Evolutionary conservation across 2,113 vertebrate genomes (phyloP), one percentile per base, ranked within the genome.

Genomic region (Ploceus nigricollis): DNA sequence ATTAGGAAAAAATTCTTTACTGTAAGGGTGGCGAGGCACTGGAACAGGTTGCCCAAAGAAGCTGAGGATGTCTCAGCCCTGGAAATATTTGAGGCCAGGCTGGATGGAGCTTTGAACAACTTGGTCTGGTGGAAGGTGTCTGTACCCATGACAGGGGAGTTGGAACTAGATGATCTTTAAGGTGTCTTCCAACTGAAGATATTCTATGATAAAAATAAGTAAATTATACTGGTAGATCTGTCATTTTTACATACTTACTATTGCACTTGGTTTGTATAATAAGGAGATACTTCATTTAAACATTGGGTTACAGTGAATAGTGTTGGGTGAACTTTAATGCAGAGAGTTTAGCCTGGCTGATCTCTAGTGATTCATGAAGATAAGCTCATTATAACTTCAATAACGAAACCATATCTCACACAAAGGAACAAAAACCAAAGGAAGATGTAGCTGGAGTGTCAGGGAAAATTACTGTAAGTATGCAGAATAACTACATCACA

Each of bases 101-200:
- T 58, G 51, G 27, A 51, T 44, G 15, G 33, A 27, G 8, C 31
- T 57, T 31, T 37, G 60, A 66, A 31, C 15, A 45, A 8, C 9
- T 19, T 39, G 6, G 4, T 39, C 33, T 66, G 6, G 19, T 58
- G 19, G 23, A 81, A 44, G 15, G 5, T 82, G 37, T 58, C 19
- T 37, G 6, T 66, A 33, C 7, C 6, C 9, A 10, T 25, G 13
- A 37, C 24, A 57, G 19, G 7, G 18, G 7, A 0, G 0, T 17
- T 58, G 51, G 13, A 73, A 66, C 8, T 37, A 50, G 18, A 44
- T 37, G 31, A 37, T 13, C 10, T 39, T n/a, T 51, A 66, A 51
- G 5, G 15, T n/a, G 23, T 7, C 11, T 58, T 66, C 44, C 23
- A 66, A 21, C 11, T 11, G 44, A 51, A 53, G 33, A 16, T 24